Evolutionary conservation across 2,888 invertebrate genomes (phyloP), one percentile per base, ranked within the genome.

Genomic region (Pandemis cinnamomeana): DNA sequence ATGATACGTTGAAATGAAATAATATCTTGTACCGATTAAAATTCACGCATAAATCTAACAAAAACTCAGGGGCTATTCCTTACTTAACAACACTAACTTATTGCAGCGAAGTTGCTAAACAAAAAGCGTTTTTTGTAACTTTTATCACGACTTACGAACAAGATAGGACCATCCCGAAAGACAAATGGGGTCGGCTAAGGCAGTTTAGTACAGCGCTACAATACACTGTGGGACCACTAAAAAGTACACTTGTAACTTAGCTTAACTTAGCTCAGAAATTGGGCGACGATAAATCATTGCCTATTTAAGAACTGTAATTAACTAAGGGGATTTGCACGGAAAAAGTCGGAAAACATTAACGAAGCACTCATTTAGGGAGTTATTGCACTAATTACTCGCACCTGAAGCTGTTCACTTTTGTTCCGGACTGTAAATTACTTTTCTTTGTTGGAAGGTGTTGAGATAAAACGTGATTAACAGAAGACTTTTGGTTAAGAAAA

Each of bases 151-250:
- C 64, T 76, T 69, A 67, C 70, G 72, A 72, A 66, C 75, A 71
- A 75, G 75, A 77, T 76, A 75, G 70, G 71, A 61, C 62, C 66
- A 62, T 72, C 70, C 53, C 67, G 27, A 68, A 77, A 71, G 77
- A 77, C 71, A 67, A 77, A 77, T 76, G 75, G 71, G 70, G 64
- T 70, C 63, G 76, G 62, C 68, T 71, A 60, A 76, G 53, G 27
- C 73, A 46, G 61, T 71, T 76, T 51, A 73, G 76, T 58, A 71
- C 36, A 55, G 60, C 27, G 27, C n/a, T 64, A 70, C 66, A 70
- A 74, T 71, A 71, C 71, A 74, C 71, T 71, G 41, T 70, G 41
- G 67, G 67, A 53, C 61, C 15, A 71, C 61, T 62, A 58, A 66
- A 70, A 74, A 71, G 74, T 71, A 74, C 53, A 55, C 64, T n/a